Evolutionary conservation across 2,113 vertebrate genomes (phyloP), one percentile per base, ranked within the genome.

Genomic region (Perca flavescens): DNA sequence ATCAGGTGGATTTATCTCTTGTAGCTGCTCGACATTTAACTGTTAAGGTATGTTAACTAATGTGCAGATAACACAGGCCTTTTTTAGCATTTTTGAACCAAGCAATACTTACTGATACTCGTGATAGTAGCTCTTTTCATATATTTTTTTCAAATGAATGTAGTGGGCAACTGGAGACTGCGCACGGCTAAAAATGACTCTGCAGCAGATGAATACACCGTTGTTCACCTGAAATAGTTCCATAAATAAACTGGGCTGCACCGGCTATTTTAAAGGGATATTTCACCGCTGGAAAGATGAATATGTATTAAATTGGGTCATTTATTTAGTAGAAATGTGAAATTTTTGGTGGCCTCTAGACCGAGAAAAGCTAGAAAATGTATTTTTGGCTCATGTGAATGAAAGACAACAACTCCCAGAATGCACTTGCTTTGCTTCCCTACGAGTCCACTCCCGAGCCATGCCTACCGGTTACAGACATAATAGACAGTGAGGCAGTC

Each of bases 181-280:
- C 21, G 22, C 50, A 11, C 4, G 21, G 69, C 79, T 90, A 89
- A 88, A 90, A 80, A 82, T 69, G 81, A 79, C 64, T 53, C 28
- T 49, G 15, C 83, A 47, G 67, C 63, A 70, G 73, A 85, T 90
- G 78, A 87, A 84, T 84, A 34, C 61, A 10, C 53, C 66, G 21
- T 70, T 86, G 81, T 85, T 86, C 84, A 78, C 79, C 84, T 86
- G 67, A 85, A 90, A 78, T 75, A 77, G 40, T 43, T 65, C 46
- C 77, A 67, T 79, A 85, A 91, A 91, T 85, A 90, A 78, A 68
- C 77, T 60, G 8, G 60, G 68, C 80, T 57, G n/a, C 74, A 19
- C 9, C 0, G 56, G 79, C 74, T 89, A 83, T 87, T 87, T 87
- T 28, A 28, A 28, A 28, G 28, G 28, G 28, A 28, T 28, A 28